Percentiles rank a stretch among this genome's conserved stretches.
Conservation (phyloP, 2,113 vertebrate species). For the Syngnathoides biaculeatus region DNA sequence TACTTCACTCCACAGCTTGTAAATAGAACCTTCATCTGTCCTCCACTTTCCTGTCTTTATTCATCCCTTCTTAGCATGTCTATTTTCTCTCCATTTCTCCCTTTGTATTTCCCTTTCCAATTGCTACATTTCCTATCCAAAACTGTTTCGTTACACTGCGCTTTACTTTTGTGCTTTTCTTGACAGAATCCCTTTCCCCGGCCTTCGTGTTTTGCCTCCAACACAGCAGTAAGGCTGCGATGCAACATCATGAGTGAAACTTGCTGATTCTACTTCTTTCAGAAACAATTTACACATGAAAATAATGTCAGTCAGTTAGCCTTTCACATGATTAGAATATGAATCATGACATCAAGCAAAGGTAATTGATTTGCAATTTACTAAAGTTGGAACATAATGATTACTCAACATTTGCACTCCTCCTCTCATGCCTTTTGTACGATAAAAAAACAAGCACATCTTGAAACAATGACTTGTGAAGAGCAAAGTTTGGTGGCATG, state of each 20-base stretch:
- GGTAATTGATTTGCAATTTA: background rate
- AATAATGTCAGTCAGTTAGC: slow-evolving; percentile 11
- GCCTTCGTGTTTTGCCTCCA: slow-evolving; percentile 4
- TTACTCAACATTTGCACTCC: too few relatives aligned
- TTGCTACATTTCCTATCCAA: background rate
- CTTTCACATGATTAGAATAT: background rate
- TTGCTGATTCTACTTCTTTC: background rate
- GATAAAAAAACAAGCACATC: too few relatives aligned
- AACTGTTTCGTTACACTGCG: background rate
- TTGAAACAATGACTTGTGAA: too few relatives aligned
- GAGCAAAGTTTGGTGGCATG: too few relatives aligned
- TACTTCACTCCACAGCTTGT: slow-evolving; percentile 32
- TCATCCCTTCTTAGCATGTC: background rate
- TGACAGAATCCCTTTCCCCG: slow-evolving; percentile 1
- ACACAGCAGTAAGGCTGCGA: background rate
- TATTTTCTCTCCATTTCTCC: background rate
- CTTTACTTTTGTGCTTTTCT: background rate
- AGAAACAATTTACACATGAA: slow-evolving; percentile 9
- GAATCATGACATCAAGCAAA: background rate
- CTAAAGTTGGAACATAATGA: background rate
- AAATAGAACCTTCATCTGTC: slow-evolving; percentile 39
- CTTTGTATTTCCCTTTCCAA: background rate
- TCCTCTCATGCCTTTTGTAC: too few relatives aligned
- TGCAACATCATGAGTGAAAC: slow-evolving; percentile 16
- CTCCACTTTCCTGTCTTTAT: slow-evolving; percentile 1